phyloP scores from a whole-genome alignment of 1,140 invertebrate genomes.

The Aleiodes sp. region DNA sequence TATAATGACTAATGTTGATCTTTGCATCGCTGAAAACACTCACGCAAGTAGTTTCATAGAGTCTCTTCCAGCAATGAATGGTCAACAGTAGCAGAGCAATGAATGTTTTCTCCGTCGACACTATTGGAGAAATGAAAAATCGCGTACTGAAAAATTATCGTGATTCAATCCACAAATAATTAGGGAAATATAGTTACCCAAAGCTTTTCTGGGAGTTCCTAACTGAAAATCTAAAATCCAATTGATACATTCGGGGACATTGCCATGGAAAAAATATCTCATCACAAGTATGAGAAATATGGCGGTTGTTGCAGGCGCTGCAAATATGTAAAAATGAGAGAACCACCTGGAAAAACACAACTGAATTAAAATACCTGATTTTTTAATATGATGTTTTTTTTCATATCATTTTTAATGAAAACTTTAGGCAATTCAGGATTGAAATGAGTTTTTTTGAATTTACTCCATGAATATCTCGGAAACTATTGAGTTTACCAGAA shows the following conservation, averaged over 20 bases:
- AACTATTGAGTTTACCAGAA: too few relatives aligned
- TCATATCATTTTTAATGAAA: too few relatives aligned
- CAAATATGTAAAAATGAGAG: conserved; percentile 78
- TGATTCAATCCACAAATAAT: not conserved
- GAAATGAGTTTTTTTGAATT: too few relatives aligned
- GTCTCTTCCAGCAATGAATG: conserved; percentile 76
- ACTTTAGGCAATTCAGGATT: too few relatives aligned
- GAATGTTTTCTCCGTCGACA: conserved; percentile 67
- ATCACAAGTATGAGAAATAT: conserved; percentile 63
- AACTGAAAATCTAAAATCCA: conserved; percentile 65
- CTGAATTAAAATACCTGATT: conserved; percentile 22
- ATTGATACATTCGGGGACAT: conserved; percentile 63
- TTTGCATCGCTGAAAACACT: conserved; percentile 82
- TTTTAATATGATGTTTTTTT: too few relatives aligned
- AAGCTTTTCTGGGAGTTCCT: conserved; percentile 63
- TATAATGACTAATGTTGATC: conserved; percentile 83
- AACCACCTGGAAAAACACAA: conserved; percentile 68
- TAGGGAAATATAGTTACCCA: conserved; percentile 55
- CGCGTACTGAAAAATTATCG: conserved; percentile 10
- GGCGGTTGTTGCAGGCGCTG: conserved; percentile 66
- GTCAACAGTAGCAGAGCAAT: conserved; percentile 71
- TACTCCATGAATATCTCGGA: too few relatives aligned
- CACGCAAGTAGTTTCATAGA: conserved; percentile 81
- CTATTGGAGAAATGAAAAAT: conserved; percentile 60
- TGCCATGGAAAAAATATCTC: conserved; percentile 63